Conservation (phyloP, 2,113 vertebrate genomes). For the Burhinus oedicnemus region DNA sequence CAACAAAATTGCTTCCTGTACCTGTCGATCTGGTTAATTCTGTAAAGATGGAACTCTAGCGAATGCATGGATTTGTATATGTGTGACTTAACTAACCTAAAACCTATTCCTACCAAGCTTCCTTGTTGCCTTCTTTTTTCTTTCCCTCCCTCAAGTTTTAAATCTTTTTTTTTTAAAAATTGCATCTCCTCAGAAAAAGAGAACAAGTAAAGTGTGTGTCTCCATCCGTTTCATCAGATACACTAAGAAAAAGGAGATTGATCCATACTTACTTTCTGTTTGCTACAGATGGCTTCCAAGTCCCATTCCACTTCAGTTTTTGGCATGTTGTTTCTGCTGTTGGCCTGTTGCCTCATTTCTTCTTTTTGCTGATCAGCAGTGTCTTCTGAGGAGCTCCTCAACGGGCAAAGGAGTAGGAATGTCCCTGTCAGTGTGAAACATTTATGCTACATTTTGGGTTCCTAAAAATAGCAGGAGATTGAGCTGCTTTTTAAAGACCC, state of each 20-base stretch:
- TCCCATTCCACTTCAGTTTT: not conserved
- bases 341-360: not conserved
- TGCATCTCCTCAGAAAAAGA: not conserved
- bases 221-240: not conserved
- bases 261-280: not conserved
- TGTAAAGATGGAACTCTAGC: not conserved
- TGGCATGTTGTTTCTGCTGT: not conserved
- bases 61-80: not conserved
- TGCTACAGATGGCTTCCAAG: not conserved
- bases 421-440: not conserved
- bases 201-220: not conserved
- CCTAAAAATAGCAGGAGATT: slow-evolving; percentile 2
- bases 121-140: not conserved
- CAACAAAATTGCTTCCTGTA: not conserved
- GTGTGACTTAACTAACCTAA: not conserved
- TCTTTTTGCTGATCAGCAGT: not conserved
- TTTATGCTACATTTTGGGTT: not conserved
- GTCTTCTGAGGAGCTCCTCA: not conserved
- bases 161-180: not conserved
- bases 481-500: not conserved
- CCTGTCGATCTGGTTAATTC: not conserved
- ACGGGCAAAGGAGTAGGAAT: not conserved
- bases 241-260: not conserved
- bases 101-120: not conserved
- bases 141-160: not conserved